Percentiles rank a stretch among this genome's conserved stretches.
Conservation (phyloP, 2,888 invertebrate genomes). For the Abrostola tripartita region DNA sequence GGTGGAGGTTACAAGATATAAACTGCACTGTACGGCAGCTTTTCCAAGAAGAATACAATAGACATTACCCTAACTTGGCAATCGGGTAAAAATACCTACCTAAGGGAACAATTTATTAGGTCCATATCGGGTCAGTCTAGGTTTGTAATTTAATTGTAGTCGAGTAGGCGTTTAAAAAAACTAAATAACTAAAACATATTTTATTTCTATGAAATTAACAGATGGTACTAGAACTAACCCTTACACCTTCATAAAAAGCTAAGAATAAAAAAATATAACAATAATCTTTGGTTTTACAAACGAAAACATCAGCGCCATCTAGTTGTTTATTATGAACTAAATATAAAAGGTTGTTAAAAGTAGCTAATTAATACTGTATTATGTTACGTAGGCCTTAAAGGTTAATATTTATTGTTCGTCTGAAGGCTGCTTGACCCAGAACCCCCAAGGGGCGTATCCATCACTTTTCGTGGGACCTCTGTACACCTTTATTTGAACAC, state of each 20-base stretch:
- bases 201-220: not conserved
- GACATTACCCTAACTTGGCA: no score
- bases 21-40: no score
- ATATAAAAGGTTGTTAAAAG: not conserved
- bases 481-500: conserved; percentile 93
- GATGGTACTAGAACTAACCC: not conserved
- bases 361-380: not conserved
- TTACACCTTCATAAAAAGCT: not conserved
- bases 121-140: no score
- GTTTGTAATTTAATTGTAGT: not conserved
- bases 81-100: no score
- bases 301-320: conserved; percentile 25
- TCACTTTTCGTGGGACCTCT: conserved; percentile 90
- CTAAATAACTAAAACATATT: not conserved
- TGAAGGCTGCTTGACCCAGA: conserved; percentile 92
- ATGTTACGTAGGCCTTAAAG: not conserved
- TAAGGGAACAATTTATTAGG: no score
- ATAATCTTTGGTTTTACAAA: conserved; percentile 52
- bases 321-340: not conserved
- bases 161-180: not conserved
- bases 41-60: no score
- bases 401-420: conserved; percentile 80
- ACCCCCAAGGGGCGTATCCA: conserved; percentile 91
- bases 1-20: no score
- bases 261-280: conserved; percentile 13